phyloP scores from a whole-genome alignment of 2,888 invertebrate species.

The Catocala sponsa region DNA sequence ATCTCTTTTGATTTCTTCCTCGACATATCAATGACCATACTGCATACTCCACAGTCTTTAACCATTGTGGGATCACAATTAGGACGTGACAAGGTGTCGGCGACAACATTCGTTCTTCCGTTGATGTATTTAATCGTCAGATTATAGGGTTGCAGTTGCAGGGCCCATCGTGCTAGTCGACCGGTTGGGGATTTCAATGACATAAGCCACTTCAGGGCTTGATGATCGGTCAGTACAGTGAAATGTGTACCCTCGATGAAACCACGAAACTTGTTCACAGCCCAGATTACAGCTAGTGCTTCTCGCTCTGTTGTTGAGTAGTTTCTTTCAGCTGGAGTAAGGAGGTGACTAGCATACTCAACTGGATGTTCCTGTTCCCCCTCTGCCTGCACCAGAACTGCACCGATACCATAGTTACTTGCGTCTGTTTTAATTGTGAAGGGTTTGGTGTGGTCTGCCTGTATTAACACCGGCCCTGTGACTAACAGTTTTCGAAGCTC shows the following conservation, averaged over 20 bases:
- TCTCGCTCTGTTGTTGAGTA: conserved; percentile 6
- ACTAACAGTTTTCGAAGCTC: too few species aligned
- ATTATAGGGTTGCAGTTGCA: conserved; percentile 64
- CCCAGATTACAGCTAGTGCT: conserved; percentile 2
- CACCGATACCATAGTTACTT: too few species aligned
- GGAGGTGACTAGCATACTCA: conserved; percentile 46
- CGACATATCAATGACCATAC: conserved; percentile 8
- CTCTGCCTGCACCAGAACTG: too few species aligned
- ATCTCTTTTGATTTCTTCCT: background rate
- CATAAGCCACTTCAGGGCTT: conserved; percentile 71
- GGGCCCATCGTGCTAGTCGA: conserved; percentile 71
- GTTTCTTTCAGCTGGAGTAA: conserved; percentile 49
- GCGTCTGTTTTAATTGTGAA: too few species aligned
- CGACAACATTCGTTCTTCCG: conserved; percentile 63
- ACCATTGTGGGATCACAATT: background rate
- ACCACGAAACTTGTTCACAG: conserved; percentile 32
- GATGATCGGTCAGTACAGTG: conserved; percentile 69
- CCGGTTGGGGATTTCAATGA: conserved; percentile 64
- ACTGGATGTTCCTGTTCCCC: too few species aligned
- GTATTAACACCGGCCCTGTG: too few species aligned
- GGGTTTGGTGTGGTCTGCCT: too few species aligned
- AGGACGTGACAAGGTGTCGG: conserved; percentile 52
- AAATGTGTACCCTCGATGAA: conserved; percentile 57
- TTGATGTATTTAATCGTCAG: conserved; percentile 62
- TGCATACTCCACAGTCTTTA: conserved; percentile 20